Conservation (phyloP, 2,888 invertebrate species). For the Dynastes tityus region DNA sequence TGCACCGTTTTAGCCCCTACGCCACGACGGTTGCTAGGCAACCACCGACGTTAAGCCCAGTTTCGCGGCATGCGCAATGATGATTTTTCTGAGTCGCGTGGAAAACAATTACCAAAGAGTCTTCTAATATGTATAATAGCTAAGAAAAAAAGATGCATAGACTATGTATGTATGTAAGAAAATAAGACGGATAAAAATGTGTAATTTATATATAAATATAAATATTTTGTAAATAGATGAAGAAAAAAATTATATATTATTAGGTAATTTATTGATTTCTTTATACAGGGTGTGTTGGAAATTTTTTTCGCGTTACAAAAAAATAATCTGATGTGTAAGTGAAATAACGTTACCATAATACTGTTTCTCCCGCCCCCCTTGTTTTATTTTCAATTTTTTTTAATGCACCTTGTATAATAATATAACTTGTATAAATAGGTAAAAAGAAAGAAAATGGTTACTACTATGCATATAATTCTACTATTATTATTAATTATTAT, state of each 20-base stretch:
- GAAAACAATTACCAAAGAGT: constrained; percentile 46
- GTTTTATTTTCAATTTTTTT: neutral
- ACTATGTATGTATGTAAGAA: constrained; percentile 46
- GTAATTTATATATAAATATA: constrained; percentile 51
- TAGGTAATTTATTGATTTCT: constrained; percentile 56
- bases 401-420: constrained; percentile 18
- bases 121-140: constrained; percentile 36
- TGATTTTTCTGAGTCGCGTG: constrained; percentile 43
- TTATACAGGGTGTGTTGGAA: constrained; percentile 31
- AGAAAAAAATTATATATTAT: constrained; percentile 44
- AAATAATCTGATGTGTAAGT: neutral
- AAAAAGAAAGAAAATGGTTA: constrained; percentile 49
- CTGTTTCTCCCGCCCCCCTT: neutral
- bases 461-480: constrained; percentile 37
- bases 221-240: constrained; percentile 55
- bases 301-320: constrained; percentile 2
- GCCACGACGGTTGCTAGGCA: constrained; percentile 62
- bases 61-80: constrained; percentile 60
- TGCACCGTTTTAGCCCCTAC: constrained; percentile 71
- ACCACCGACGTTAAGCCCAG: constrained; percentile 58
- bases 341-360: constrained; percentile 16
- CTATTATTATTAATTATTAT: constrained; percentile 23
- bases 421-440: constrained; percentile 18
- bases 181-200: constrained; percentile 17
- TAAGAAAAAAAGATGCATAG: constrained; percentile 50